Evolutionary conservation across 2,888 invertebrate genomes (phyloP), one percentile per base, ranked within the genome.

Genomic region (Cheilosia soror): DNA sequence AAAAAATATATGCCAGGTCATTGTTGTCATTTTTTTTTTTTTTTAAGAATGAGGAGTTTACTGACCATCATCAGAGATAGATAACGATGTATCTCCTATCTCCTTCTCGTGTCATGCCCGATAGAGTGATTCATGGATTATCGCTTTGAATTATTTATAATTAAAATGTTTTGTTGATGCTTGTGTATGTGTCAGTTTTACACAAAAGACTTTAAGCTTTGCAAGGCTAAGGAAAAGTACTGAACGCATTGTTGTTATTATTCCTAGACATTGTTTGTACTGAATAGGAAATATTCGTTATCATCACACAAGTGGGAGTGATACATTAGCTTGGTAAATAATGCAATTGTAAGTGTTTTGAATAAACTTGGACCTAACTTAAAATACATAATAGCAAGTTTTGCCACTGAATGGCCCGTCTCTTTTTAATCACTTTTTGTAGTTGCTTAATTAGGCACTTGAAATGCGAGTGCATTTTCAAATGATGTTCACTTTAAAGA

Each of bases 101-200:
- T 49, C 29, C 44, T 66, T 15, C 13, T 60, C 31, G 58, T 76
- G 57, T 63, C 55, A 15, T 57, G 75, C 37, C 57, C 58, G 76
- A 81, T 76, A 51, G 51, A 63, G 42, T 71, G 76, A 81, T 76
- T 81, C 81, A 69, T 81, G 33, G 63, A 71, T 81, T 69, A 81
- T 75, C 75, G 76, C 69, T 51, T 47, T 55, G 80, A 80, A 80
- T 75, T 81, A 69, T 75, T 75, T 75, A 76, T 81, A 58, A 37
- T 37, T 37, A 9, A 65, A 73, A 65, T 11, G 37, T 49, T 65
- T 71, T 55, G 13, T 68, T 77, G 57, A 33, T 71, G 5, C 37
- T 58, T 66, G 27, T 55, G 58, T 62, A 44, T 62, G 51, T 55
- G 51, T 31, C 57, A n/a, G 4, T 25, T 40, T 72, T 44, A 25